Base-by-base conservation (phyloP, 2,113 vertebrate genomes). In the Paedocypris sp. region DNA sequence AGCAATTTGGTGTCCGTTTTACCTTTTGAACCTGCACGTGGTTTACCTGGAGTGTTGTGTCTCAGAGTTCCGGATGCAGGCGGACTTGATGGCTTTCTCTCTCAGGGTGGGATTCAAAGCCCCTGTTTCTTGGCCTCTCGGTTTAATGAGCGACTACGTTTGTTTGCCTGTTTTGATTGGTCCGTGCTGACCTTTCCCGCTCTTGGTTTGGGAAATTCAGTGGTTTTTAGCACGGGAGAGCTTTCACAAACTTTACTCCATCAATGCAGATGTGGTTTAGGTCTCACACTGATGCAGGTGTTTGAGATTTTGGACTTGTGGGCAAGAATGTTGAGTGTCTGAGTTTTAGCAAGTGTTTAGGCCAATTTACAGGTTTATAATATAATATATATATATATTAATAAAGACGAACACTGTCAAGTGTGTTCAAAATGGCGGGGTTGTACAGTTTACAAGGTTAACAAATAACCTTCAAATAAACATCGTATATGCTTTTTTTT, bases 1-100 rank as follows among this genome's bases (percentile, higher is more conserved):
- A 74, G 61, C 68, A 82, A 79, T 83, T 78, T 75, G 48, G 56
- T 36, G 20, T 20, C 19, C 43, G 22, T 74, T 80, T 75, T 77
- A 60, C 56, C 70, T 63, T 75, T 64, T 71, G 62, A 70, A 69
- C 54, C 67, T 25, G 45, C 66, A 62, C 67, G 71, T 71, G 58
- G 72, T 80, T 58, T 77, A 57, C 62, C 18, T 26, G 36, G 3
- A 58, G 25, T 58, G 60, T 72, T 75, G 75, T 74, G 66, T 33
- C 29, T 61, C 28, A 51, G 51, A 41, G 69, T 51, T 46, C 60
- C 74, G 72, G 74, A 73, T 70, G 75, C 72, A 46, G 25, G 61
- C 51, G 60, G 70, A 72, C 74, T 61, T 63, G 39, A 69, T 77
- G 25, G 66, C 58, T 79, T 79, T 79, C 73, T 71, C 52, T 35